Evolutionary conservation across 2,797 vertebrate species (phyloP).

Genomic region (Leptoclinus maculatus): DNA sequence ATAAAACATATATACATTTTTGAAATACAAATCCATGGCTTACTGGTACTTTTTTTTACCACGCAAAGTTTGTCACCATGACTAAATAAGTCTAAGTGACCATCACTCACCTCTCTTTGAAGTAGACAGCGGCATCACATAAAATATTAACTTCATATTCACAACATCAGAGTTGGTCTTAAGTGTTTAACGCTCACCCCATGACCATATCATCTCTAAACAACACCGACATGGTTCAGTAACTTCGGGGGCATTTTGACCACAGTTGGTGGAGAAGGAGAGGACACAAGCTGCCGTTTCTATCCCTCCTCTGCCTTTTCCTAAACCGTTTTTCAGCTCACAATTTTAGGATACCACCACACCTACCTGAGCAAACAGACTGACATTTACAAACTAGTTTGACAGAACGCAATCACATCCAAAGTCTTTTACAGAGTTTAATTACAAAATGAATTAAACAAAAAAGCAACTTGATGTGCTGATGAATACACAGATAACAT

Average conservation of each 20-base stretch:
- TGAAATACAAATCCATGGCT: not conserved
- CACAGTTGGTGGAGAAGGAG: not conserved
- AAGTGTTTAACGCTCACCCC: not conserved
- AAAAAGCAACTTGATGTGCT: conserved; percentile 33
- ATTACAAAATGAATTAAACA: conserved; percentile 78
- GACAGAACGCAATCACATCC: conserved; percentile 21
- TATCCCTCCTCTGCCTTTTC: not conserved
- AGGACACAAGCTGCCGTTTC: not conserved
- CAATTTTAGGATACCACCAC: not conserved
- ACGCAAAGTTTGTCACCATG: not conserved
- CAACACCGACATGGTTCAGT: not conserved
- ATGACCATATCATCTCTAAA: not conserved
- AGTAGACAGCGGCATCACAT: not conserved
- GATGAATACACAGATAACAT: conserved; percentile 43
- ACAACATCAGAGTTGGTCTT: not conserved
- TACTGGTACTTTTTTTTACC: not conserved
- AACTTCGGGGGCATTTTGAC: not conserved
- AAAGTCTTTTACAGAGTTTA: conserved; percentile 73
- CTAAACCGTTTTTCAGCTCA: not conserved
- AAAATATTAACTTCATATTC: not conserved
- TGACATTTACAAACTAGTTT: not conserved
- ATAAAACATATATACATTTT: not conserved
- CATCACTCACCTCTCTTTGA: not conserved
- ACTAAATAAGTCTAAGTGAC: not conserved
- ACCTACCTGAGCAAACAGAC: not conserved